These are phyloP conservation scores for Drosophila parthenogenetica DNA, from an alignment of 2,888 invertebrate species.

Conservation along the genomic window DNA sequence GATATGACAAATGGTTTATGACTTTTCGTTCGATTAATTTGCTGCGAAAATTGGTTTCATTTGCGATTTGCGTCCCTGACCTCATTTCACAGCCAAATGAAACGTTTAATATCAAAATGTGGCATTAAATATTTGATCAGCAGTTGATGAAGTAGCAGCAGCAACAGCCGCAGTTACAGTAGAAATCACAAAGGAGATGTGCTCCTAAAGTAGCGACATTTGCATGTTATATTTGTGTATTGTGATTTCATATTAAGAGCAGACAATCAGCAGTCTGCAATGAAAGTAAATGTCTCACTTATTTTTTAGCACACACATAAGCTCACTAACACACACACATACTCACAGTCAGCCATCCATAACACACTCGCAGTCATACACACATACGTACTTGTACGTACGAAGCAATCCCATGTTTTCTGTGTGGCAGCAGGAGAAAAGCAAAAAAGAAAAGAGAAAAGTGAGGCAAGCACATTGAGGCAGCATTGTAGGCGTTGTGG, in stretches of 20 bases:
- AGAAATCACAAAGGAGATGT: conserved; percentile 11
- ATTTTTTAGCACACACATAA: conserved; percentile 49
- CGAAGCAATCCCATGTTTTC: conserved; percentile 35
- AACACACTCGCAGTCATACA: not conserved
- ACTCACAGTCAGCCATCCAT: not conserved
- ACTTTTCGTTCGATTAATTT: conserved; percentile 12
- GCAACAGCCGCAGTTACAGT: not conserved
- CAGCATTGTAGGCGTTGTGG: conserved; percentile 32
- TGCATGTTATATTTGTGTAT: conserved; percentile 33
- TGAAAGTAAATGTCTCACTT: conserved; percentile 79
- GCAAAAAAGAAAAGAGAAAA: conserved; percentile 5
- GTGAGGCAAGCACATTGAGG: conserved; percentile 18
- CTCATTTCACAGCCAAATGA: not conserved
- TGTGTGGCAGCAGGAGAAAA: conserved; percentile 33
- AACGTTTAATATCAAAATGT: conserved; percentile 12
- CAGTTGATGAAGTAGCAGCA: conserved; percentile 4
- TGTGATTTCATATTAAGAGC: conserved; percentile 61
- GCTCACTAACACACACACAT: not conserved
- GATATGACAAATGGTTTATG: conserved; percentile 3
- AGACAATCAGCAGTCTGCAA: conserved; percentile 76
- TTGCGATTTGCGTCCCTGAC: not conserved
- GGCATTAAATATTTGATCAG: conserved; percentile 26
- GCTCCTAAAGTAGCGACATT: conserved; percentile 39
- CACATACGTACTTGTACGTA: conserved; percentile 10
- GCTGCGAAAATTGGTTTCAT: not conserved